Base-by-base conservation (phyloP, 2,113 vertebrate species). In the Cyanistes caeruleus region DNA sequence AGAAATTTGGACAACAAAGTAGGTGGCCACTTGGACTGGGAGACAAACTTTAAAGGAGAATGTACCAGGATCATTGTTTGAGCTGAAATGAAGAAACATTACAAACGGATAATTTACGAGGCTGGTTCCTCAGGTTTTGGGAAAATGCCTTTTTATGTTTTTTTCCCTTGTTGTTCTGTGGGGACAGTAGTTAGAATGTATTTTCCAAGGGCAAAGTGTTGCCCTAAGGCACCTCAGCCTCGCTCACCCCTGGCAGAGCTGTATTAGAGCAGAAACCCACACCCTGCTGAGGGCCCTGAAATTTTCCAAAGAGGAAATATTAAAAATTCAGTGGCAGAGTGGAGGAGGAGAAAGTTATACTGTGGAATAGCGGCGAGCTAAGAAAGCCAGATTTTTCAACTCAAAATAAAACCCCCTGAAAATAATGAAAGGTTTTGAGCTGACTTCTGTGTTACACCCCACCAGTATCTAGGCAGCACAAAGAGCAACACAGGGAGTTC, bases 271-370 rank as follows among this genome's bases (percentile, higher is more conserved):
- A 96, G 76, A 90, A 95, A 62, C 53, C 88, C 91, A 82, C 93
- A 83, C 90, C 75, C 92, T 86, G 85, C 74, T 17, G 90, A 77
- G 76, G 37, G 52, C 93, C 76, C 73, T 79, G 79, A 78, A 69
- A 76, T 92, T 96, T 97, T 96, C 93, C 93, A 87, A 81, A 90
- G 58, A 97, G 95, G 93, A 96, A 97, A 92, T 87, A 92, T 84
- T 96, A 94, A 92, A 96, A 93, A 82, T 88, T 90, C 80, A 72
- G 83, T 90, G 92, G 88, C 80, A 89, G 88, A 90, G 83, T 58
- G 51, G 46, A 81, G 39, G 35, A 83, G 87, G 72, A 91, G 77
- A 76, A 95, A 90, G 95, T 82, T 90, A 33, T 69, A 49, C 39
- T 93, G 93, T 87, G 90, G 96, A 95, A 92, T 13, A 73, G 80